Conservation (phyloP, 1,140 invertebrate species). For the Bathynomus jamesi region DNA sequence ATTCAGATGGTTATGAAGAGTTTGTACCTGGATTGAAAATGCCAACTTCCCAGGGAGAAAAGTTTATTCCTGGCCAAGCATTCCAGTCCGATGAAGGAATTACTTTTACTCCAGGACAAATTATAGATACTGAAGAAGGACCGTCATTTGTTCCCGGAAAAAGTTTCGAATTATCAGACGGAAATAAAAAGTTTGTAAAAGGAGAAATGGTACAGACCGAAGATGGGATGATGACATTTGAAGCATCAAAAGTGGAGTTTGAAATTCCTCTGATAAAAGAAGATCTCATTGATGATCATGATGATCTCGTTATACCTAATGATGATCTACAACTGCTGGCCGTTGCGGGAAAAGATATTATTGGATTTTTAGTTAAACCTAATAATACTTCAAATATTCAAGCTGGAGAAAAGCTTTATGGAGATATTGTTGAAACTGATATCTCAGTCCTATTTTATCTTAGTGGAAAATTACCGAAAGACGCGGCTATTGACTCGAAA, state of each 20-base stretch:
- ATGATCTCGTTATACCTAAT: constrained; percentile 19
- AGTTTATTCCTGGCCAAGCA: constrained; percentile 61
- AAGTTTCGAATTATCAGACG: constrained; percentile 26
- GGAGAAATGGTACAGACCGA: constrained; percentile 26
- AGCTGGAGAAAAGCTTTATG: constrained; percentile 23
- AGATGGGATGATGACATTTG: constrained; percentile 24
- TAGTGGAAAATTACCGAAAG: constrained; percentile 26
- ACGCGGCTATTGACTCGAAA: constrained; percentile 27
- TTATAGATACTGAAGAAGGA: constrained; percentile 31
- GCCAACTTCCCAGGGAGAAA: constrained; percentile 50
- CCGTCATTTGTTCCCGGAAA: constrained; percentile 32
- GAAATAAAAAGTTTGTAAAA: constrained; percentile 33
- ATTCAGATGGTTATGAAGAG: constrained; percentile 48
- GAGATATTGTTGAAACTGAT: constrained; percentile 31
- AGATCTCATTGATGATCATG: constrained; percentile 2
- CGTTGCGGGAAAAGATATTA: constrained; percentile 24
- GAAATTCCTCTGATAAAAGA: constrained; percentile 21
- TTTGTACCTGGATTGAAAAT: constrained; percentile 59
- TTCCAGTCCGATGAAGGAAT: constrained; percentile 51
- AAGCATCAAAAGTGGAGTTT: constrained; percentile 17
- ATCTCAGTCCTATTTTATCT: constrained; percentile 32
- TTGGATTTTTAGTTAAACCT: constrained; percentile 30
- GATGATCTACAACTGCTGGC: constrained; percentile 29
- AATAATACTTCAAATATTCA: constrained; percentile 23
- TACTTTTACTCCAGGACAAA: constrained; percentile 55